phyloP scores from a whole-genome alignment of 2,888 invertebrate genomes.

The Xestoiulus laeticollis region DNA sequence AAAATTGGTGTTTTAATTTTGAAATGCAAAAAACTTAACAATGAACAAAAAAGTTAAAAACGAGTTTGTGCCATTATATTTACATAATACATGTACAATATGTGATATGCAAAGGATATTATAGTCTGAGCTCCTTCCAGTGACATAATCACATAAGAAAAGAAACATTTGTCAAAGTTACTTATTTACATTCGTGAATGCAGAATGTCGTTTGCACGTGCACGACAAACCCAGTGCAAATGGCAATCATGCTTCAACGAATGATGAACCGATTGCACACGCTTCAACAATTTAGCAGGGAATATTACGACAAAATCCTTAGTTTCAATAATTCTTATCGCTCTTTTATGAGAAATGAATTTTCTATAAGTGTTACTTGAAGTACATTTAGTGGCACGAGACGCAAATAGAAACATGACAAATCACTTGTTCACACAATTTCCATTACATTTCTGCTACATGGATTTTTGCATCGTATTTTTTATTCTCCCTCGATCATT shows the following conservation, averaged over 20 bases:
- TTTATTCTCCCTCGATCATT: slow-evolving; percentile 2
- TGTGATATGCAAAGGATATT: too few relatives aligned
- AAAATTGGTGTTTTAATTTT: too few relatives aligned
- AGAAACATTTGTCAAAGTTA: background rate
- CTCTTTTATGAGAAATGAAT: background rate
- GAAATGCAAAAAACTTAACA: too few relatives aligned
- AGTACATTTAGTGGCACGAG: background rate
- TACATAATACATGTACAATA: too few relatives aligned
- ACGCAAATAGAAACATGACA: slow-evolving; percentile 3
- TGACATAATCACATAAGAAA: background rate
- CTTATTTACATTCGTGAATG: background rate
- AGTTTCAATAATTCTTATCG: slow-evolving; percentile 20
- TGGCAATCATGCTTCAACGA: slow-evolving; percentile 34
- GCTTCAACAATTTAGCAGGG: slow-evolving; percentile 19
- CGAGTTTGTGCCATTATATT: background rate
- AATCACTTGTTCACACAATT: slow-evolving; percentile 12
- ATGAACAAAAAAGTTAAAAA: background rate
- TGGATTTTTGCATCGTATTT: slow-evolving; percentile 12
- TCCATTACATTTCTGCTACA: slow-evolving; percentile 12
- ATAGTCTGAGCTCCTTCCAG: background rate
- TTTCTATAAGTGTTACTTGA: background rate
- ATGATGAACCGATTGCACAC: slow-evolving; percentile 27
- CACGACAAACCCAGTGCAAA: background rate
- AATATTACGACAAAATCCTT: background rate
- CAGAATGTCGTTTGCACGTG: slow-evolving; percentile 38